These are phyloP conservation scores for Thermophis baileyi DNA, from an alignment of 2,113 vertebrate species.

Conservation along the genomic window DNA sequence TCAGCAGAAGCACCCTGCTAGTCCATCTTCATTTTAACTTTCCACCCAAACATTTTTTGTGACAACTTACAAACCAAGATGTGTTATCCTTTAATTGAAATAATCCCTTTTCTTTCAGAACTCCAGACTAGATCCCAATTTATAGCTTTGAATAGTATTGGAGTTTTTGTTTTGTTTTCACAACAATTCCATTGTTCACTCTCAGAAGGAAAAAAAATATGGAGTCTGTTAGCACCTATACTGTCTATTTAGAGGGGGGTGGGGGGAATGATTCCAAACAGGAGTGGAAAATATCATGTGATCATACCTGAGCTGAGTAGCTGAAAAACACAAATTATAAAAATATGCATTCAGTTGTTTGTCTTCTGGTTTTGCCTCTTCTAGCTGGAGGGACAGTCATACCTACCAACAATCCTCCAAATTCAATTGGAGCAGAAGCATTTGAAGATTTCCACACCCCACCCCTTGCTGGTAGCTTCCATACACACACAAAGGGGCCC, in stretches of 20 bases:
- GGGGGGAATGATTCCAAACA: neutral
- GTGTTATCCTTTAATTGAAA: neutral
- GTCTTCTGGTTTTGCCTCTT: neutral
- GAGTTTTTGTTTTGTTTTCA: neutral
- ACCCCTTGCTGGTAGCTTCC: constrained; percentile 7
- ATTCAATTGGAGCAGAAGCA: neutral
- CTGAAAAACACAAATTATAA: neutral
- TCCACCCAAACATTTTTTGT: neutral
- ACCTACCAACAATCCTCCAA: neutral
- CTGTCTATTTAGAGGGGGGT: neutral
- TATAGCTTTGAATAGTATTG: neutral
- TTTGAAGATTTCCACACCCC: constrained; percentile 10
- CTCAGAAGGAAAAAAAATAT: neutral
- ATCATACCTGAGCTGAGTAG: neutral
- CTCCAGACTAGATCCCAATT: neutral
- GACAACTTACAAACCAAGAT: neutral
- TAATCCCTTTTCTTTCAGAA: neutral
- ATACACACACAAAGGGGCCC: neutral
- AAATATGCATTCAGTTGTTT: rapidly evolving
- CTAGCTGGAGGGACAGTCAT: neutral
- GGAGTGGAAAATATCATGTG: neutral
- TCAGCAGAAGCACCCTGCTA: neutral
- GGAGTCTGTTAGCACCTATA: neutral
- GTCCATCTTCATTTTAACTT: neutral
- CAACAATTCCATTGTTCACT: neutral